Conservation (phyloP, 2,113 vertebrate species). For the Sander lucioperca region DNA sequence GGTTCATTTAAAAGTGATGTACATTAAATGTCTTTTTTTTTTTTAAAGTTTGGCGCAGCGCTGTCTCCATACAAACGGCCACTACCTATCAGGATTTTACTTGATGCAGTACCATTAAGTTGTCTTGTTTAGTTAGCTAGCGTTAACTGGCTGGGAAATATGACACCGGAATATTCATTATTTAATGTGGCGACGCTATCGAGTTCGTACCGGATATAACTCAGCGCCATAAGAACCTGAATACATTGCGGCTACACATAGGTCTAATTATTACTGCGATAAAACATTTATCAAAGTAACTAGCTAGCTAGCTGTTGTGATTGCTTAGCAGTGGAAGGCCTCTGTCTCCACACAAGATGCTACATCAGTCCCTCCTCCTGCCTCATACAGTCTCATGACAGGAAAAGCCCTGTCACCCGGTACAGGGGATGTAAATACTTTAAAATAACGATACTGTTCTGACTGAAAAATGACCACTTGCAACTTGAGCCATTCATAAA, state of each 20-base stretch:
- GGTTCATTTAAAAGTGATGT: neutral
- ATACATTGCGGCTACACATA: fast-evolving
- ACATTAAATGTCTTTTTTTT: neutral
- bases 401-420: slow-evolving; percentile 50
- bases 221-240: too few species aligned
- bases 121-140: neutral
- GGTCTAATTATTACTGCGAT: too few species aligned
- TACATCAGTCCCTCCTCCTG: slow-evolving; percentile 58
- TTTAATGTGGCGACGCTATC: slow-evolving; percentile 47
- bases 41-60: neutral
- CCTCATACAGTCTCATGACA: slow-evolving; percentile 82
- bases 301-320: neutral
- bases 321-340: slow-evolving; percentile 29
- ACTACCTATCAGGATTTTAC: fast-evolving
- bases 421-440: neutral
- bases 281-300: neutral
- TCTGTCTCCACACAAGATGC: slow-evolving; percentile 40
- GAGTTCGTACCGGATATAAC: neutral
- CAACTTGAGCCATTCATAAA: fast-evolving
- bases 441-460: neutral
- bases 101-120: too few species aligned
- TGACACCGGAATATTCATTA: slow-evolving; percentile 66
- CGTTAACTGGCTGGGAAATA: slow-evolving; percentile 25
- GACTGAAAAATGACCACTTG: neutral
- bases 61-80: neutral